Percentiles rank a stretch among this genome's conserved stretches.
phyloP scores from a whole-genome alignment of 2,113 vertebrate genomes.

The Laticauda laticaudata region DNA sequence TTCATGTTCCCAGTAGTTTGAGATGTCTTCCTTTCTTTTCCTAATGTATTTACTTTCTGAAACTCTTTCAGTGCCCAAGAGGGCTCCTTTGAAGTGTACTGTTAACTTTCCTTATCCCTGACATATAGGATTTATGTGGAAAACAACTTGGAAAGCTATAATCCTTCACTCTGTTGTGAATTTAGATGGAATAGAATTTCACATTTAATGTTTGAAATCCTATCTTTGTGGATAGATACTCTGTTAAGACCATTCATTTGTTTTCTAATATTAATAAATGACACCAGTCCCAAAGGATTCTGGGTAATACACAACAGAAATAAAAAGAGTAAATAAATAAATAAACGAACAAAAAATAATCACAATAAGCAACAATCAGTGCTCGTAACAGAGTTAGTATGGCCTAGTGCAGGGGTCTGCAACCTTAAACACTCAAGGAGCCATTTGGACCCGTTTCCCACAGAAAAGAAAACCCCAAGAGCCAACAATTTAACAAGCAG shows the following conservation, averaged over 20 bases:
- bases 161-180: neutral
- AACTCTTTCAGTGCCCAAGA: neutral
- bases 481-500: too few relatives aligned
- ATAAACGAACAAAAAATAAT: neutral
- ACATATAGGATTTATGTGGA: too few relatives aligned
- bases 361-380: neutral
- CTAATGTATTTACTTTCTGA: neutral
- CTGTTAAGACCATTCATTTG: neutral
- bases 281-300: neutral
- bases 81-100: neutral
- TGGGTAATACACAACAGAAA: neutral
- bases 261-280: neutral
- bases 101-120: neutral
- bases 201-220: neutral
- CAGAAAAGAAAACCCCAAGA: too few relatives aligned
- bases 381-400: neutral
- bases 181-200: neutral
- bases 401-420: neutral
- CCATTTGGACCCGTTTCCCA: too few relatives aligned
- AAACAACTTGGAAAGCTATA: neutral
- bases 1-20: neutral
- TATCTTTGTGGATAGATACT: neutral
- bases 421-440: too few relatives aligned
- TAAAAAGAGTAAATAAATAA: neutral
- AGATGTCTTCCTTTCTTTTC: neutral